phyloP scores from a whole-genome alignment of 2,797 vertebrate species.

The Synanceia verrucosa region DNA sequence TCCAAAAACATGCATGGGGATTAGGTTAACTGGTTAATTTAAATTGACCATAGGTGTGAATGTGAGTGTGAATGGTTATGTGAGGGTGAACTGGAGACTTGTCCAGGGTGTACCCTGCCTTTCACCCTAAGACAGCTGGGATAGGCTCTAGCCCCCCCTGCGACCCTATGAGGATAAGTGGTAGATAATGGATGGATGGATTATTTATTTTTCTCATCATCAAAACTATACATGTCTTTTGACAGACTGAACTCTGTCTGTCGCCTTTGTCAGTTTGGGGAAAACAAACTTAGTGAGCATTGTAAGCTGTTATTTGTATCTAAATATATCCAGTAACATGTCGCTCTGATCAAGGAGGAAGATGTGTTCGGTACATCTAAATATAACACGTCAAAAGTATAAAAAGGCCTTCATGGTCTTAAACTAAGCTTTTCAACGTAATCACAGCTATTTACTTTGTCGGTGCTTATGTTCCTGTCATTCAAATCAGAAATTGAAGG shows the following conservation, averaged over 20 bases:
- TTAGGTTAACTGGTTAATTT: no score
- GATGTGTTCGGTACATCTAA: slow-evolving; percentile 10
- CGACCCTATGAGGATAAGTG: no score
- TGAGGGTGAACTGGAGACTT: no score
- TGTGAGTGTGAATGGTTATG: no score
- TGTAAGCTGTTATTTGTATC: neutral
- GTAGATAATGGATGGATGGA: no score
- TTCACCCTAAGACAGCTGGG: no score
- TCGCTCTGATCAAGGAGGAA: slow-evolving; percentile 2
- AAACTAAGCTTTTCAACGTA: slow-evolving; percentile 39
- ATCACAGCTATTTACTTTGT: slow-evolving; percentile 26
- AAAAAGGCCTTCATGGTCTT: slow-evolving; percentile 11
- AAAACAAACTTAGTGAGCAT: neutral
- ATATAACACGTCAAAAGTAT: slow-evolving; percentile 22
- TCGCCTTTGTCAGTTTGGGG: neutral
- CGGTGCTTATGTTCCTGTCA: slow-evolving; percentile 15
- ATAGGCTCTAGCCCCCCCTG: no score
- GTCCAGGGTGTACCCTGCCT: no score
- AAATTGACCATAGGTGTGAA: no score
- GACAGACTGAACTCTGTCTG: neutral
- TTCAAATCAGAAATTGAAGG: slow-evolving; percentile 17
- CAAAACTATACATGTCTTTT: no score
- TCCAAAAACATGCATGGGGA: no score
- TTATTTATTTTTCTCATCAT: no score
- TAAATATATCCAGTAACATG: slow-evolving; percentile 10